phyloP scores from a whole-genome alignment of 2,888 invertebrate species.

The Eueremaeus valkanovi region DNA sequence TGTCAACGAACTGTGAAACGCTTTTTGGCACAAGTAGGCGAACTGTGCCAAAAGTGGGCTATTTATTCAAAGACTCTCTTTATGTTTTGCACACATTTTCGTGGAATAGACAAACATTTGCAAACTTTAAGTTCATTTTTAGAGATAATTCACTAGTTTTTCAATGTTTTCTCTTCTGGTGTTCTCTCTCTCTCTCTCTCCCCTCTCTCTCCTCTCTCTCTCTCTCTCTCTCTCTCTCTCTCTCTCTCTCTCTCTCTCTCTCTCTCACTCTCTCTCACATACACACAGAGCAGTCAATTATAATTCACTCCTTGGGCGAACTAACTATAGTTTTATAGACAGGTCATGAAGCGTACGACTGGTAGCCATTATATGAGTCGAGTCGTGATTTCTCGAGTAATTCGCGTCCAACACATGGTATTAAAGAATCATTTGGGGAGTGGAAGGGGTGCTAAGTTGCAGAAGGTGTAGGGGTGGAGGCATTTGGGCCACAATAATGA shows the following conservation, averaged over 20 bases:
- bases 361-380: constrained; percentile 24
- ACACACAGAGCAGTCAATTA: neutral
- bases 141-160: neutral
- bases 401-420: constrained; percentile 4
- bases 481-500: neutral
- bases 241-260: no score
- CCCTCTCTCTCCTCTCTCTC: no score
- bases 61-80: constrained; percentile 11
- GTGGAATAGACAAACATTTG: constrained; percentile 23
- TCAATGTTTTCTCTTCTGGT: neutral
- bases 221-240: neutral
- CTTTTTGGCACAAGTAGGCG: constrained; percentile 15
- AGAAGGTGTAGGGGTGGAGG: constrained; percentile 18
- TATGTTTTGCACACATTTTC: neutral
- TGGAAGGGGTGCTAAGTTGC: constrained; percentile 25
- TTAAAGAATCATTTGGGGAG: constrained; percentile 30
- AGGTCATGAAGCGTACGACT: constrained; percentile 26
- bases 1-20: constrained; percentile 32
- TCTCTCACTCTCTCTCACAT: no score
- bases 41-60: neutral
- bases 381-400: constrained; percentile 12
- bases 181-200: neutral
- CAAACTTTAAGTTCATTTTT: constrained; percentile 2
- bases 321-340: constrained; percentile 27
- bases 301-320: constrained; percentile 22